phyloP scores from a whole-genome alignment of 2,113 vertebrate genomes.

The Eptesicus fuscus region DNA sequence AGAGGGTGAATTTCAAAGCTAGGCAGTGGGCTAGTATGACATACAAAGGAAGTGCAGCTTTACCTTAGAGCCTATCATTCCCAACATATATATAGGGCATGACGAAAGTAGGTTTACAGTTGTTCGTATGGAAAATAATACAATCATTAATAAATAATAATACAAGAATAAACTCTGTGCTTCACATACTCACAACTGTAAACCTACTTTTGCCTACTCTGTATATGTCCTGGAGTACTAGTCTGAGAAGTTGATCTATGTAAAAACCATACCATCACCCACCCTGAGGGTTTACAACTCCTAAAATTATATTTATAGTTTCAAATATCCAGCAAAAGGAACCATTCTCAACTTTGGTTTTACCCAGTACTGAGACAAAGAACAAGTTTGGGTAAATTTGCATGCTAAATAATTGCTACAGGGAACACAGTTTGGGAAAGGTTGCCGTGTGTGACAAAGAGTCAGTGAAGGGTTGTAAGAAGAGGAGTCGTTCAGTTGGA shows the following conservation, averaged over 20 bases:
- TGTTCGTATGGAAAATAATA: background rate
- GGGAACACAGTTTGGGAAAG: background rate
- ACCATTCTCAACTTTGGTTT: background rate
- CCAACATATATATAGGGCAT: background rate
- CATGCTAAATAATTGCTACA: background rate
- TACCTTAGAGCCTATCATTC: background rate
- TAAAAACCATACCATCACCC: background rate
- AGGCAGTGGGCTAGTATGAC: no score
- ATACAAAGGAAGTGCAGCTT: background rate
- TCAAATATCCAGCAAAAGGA: background rate
- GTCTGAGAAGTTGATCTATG: background rate
- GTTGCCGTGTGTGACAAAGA: rapidly evolving
- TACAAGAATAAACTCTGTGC: background rate
- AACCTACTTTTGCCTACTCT: background rate
- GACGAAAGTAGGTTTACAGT: background rate
- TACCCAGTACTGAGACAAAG: background rate
- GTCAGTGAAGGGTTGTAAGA: background rate
- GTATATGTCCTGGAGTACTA: background rate
- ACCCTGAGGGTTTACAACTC: background rate
- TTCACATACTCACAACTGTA: background rate
- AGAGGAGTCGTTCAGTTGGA: background rate
- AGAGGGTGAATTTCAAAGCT: background rate
- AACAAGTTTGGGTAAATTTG: background rate
- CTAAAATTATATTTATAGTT: background rate
- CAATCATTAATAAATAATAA: background rate